Percentiles rank a stretch among this genome's conserved stretches.
Evolutionary conservation across 2,113 vertebrate genomes (phyloP).

Genomic region (Oncorhynchus gorbuscha): DNA sequence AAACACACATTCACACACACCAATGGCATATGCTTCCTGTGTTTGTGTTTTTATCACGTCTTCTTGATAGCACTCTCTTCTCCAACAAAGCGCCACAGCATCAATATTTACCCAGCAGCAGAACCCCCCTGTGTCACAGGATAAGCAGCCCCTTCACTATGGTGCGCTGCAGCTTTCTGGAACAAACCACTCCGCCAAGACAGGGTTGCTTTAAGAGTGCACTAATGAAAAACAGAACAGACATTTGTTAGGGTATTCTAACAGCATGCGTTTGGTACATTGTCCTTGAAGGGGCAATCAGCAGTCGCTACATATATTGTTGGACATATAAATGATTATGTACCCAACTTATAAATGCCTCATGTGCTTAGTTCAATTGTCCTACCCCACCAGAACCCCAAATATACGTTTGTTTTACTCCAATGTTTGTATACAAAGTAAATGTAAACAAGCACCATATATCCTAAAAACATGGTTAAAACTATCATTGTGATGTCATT

Average conservation of each 20-base stretch:
- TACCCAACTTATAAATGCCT: too few relatives aligned
- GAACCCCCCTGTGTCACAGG: neutral
- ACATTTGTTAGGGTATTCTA: neutral
- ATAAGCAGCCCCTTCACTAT: neutral
- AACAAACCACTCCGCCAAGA: neutral
- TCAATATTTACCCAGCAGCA: conserved; percentile 6
- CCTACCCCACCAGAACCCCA: too few relatives aligned
- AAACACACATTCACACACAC: conserved; percentile 20
- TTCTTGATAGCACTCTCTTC: neutral
- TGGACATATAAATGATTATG: too few relatives aligned
- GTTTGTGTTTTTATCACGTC: neutral
- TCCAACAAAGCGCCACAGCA: neutral
- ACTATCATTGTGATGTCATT: too few relatives aligned
- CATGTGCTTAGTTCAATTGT: too few relatives aligned
- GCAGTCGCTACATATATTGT: too few relatives aligned
- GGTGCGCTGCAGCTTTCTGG: neutral
- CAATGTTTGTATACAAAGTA: too few relatives aligned
- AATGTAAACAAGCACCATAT: too few relatives aligned
- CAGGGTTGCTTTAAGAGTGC: neutral
- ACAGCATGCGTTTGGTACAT: too few relatives aligned
- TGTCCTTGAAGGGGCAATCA: too few relatives aligned
- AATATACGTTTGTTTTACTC: too few relatives aligned
- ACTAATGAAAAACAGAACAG: neutral
- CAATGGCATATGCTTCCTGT: neutral
- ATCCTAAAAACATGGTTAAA: too few relatives aligned